Evolutionary conservation across 2,113 vertebrate genomes (phyloP).

Genomic region (Theristicus caerulescens): DNA sequence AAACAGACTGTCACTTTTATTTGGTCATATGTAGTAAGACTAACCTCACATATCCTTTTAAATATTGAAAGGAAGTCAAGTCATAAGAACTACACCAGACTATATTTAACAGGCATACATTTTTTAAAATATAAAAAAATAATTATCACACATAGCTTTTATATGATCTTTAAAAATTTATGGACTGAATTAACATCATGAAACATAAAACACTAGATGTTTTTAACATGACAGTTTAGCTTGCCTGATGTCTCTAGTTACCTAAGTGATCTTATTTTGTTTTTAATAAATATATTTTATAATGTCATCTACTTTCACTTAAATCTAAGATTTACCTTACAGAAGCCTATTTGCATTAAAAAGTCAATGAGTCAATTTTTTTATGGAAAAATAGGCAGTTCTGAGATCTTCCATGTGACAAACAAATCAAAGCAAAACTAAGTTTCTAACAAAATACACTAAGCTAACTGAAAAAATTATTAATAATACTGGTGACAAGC

Average conservation of each 20-base stretch:
- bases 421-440: background rate
- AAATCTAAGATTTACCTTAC: background rate
- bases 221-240: background rate
- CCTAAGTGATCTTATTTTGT: background rate
- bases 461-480: background rate
- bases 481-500: background rate
- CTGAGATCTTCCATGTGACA: background rate
- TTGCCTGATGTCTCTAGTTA: background rate
- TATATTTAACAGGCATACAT: background rate
- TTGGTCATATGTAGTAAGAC: background rate
- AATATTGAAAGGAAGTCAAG: background rate
- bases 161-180: background rate
- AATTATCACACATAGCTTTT: background rate
- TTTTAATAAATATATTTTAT: background rate
- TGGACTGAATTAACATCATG: background rate
- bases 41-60: background rate
- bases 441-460: background rate
- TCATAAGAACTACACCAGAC: background rate
- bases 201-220: background rate
- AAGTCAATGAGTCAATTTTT: background rate
- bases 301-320: background rate
- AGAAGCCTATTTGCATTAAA: background rate
- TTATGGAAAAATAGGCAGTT: background rate
- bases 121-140: background rate
- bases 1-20: background rate